Conservation (phyloP, 2,888 invertebrate species). For the Ophioninae sp. region DNA sequence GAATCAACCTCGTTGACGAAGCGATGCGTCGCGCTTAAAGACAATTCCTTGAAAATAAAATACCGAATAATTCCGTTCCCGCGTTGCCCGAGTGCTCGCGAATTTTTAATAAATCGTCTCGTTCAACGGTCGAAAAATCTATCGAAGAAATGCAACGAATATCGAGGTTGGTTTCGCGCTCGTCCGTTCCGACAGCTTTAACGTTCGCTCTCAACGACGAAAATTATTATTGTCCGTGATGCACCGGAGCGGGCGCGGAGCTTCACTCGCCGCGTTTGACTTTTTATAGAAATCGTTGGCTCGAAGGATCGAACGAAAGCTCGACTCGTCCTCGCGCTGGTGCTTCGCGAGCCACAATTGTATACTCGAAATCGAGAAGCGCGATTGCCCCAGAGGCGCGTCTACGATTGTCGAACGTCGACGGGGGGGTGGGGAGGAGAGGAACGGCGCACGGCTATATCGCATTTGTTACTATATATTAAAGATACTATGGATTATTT, state of each 20-base stretch:
- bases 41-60: background rate
- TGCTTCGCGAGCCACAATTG: background rate
- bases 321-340: background rate
- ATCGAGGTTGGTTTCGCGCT: background rate
- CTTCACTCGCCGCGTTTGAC: background rate
- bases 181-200: background rate
- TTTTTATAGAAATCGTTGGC: background rate
- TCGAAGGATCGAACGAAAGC: background rate
- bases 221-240: background rate
- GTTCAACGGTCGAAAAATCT: background rate
- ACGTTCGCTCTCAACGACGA: background rate
- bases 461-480: constrained; percentile 59
- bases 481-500: constrained; percentile 63
- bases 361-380: constrained; percentile 10
- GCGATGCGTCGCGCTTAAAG: too few species aligned
- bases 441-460: constrained; percentile 27
- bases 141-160: background rate
- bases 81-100: background rate
- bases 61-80: background rate
- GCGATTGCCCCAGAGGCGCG: constrained; percentile 24
- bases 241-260: background rate
- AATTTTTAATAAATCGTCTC: background rate
- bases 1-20: too few species aligned
- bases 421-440: background rate
- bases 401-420: constrained; percentile 35